Evolutionary conservation across 2,888 invertebrate species (phyloP), one percentile per base, ranked within the genome.

Genomic region (Euzophera pinguis): DNA sequence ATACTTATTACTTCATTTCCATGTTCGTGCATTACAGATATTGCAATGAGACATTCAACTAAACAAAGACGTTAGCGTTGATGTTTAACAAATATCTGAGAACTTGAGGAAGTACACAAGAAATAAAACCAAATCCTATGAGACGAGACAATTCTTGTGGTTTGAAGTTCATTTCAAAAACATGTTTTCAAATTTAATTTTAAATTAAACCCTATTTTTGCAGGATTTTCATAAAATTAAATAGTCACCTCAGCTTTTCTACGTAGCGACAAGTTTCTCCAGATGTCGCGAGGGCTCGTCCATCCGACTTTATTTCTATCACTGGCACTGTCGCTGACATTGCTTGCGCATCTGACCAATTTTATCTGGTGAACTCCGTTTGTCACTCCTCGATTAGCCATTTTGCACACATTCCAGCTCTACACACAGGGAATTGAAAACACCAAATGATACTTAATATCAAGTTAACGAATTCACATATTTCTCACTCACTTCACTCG

Each of bases 271-370:
- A 90, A 78, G 61, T 90, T 90, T 62, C 90, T 80, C 90, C 90
- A 90, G 69, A 90, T 85, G 59, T 90, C 90, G 42, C 90, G 78
- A 39, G 90, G 90, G 73, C 88, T 89, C 16, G 81, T 84, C 90
- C 90, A 90, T 62, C 85, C 89, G 61, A 80, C 78, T 76, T 89
- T 90, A 59, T 81, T 60, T 75, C 86, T 90, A 73, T 89, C 89
- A 62, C 71, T 62, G 50, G 65, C 78, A 67, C 75, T 75, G 65
- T 89, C 89, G 58, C 80, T 82, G 53, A 89, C 90, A 64, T 79
- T 87, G 65, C 90, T 90, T 14, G 84, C 75, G 61, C 89, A 88
- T 71, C 90, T 81, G 55, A 75, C 67, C 62, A 90, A 63, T 69
- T 86, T 90, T 51, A 75, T 78, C 59, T 82, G 78, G 55, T 75